Percentiles rank a stretch among this genome's conserved stretches.
phyloP scores from a whole-genome alignment of 2,113 vertebrate genomes.

The Bubo blakistoni region DNA sequence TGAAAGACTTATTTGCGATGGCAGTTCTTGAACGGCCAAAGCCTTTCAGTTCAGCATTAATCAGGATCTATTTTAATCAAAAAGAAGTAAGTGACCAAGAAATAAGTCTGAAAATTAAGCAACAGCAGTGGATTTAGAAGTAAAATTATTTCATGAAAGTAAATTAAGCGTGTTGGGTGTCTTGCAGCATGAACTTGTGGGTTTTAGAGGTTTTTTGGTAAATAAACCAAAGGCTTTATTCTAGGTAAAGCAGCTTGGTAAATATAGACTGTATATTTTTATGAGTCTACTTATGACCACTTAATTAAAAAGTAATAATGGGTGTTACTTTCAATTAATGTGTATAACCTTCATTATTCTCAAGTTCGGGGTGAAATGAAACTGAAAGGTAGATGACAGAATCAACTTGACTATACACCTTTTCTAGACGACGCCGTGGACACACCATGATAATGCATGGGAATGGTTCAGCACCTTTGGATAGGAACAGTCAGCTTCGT shows the following conservation, averaged over 20 bases:
- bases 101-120: not conserved
- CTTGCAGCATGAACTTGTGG: not conserved
- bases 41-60: not conserved
- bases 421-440: not conserved
- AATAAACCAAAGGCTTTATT: not conserved
- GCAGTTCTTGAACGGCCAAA: conserved; percentile 9
- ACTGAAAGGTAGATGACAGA: not conserved
- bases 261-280: not conserved
- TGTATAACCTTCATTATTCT: not conserved
- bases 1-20: not conserved
- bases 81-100: not conserved
- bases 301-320: not conserved
- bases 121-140: not conserved
- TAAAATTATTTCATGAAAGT: not conserved
- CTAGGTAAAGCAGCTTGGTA: not conserved
- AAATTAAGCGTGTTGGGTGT: not conserved
- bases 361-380: not conserved
- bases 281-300: not conserved
- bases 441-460: accelerated
- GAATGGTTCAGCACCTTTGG: not conserved
- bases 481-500: not conserved
- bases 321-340: not conserved
- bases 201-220: not conserved
- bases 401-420: not conserved
- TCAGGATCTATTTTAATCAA: conserved; percentile 43